Conservation (phyloP, 2,113 vertebrate genomes). For the Prunella himalayana region DNA sequence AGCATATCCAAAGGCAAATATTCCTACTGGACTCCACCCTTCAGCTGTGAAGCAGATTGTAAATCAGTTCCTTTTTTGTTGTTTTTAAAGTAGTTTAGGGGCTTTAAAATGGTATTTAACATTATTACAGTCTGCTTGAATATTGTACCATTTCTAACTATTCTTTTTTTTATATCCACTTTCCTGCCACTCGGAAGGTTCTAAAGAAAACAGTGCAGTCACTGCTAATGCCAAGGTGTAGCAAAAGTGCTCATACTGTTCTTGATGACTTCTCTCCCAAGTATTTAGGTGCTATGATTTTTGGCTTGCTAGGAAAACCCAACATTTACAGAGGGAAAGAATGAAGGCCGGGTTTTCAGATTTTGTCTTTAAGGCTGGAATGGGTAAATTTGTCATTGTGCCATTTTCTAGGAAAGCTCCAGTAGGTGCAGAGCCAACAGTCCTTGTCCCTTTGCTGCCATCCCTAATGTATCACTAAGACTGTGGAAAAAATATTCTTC, state of each 20-base stretch:
- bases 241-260: background rate
- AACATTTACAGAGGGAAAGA: background rate
- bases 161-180: slow-evolving; percentile 24
- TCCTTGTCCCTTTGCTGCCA: background rate
- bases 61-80: slow-evolving; percentile 44
- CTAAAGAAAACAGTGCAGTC: slow-evolving; percentile 27
- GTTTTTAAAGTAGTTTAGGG: slow-evolving; percentile 53
- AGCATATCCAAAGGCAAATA: slow-evolving; percentile 50
- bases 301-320: background rate
- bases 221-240: background rate
- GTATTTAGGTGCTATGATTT: background rate
- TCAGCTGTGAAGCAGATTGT: slow-evolving; percentile 40
- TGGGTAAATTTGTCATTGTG: background rate
- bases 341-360: background rate
- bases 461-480: background rate
- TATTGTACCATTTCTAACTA: slow-evolving; percentile 19
- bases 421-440: background rate
- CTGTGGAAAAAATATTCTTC: background rate
- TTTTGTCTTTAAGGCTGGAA: background rate
- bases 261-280: background rate
- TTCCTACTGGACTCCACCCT: slow-evolving; percentile 48
- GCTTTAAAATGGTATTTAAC: slow-evolving; percentile 53
- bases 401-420: background rate
- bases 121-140: slow-evolving; percentile 40
- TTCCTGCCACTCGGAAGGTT: slow-evolving; percentile 18